Evolutionary conservation across 2,113 vertebrate genomes (phyloP), one percentile per base, ranked within the genome.

Genomic region (Mellivora capensis): DNA sequence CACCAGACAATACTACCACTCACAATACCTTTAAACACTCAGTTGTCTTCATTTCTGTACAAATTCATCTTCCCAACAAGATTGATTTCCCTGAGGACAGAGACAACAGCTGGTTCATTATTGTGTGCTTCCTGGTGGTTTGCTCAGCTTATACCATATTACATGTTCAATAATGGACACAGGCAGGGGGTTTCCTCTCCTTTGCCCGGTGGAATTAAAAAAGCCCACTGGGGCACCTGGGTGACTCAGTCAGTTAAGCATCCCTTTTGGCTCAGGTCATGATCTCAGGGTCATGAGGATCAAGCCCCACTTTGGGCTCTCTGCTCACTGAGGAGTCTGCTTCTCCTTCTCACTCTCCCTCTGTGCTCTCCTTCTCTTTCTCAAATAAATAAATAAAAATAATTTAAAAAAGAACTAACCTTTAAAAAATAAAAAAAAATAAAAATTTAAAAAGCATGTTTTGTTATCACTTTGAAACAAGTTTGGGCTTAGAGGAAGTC

Each of bases 61-160:
- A 42, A 17, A 62, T 25, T 86, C 15, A 17, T 76, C 57, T 80
- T 89, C 62, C 81, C 37, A 77, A 44, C n/a, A 80, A 94, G 31
- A 34, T 54, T 6, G 25, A 72, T 71, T 90, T 80, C 57, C 64
- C 52, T n/a, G 61, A 96, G 54, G 67, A 74, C 17, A 39, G 34
- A 88, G 13, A 69, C 15, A 87, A 52, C 11, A 15, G 7, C n/a
- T 27, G 76, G 21, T 29, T 49, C 21, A 25, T 61, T 11, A 4
- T 18, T 7, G 3, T 5, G 3, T 39, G 44, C 14, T 93, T 47
- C 13, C 34, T 37, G 20, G 17, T 31, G 17, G 9, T 14, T 77
- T 0, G 6, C 49, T 76, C 21, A 0, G 17, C 81, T 34, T 44
- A n/a, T 3, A 10, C 14, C 2, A 5, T 59, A 20, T 47, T n/a